A percentile compares a stretch with the other conserved stretches of the same genome.
Conservation (phyloP, 2,113 vertebrate genomes). For the Alces alces region DNA sequence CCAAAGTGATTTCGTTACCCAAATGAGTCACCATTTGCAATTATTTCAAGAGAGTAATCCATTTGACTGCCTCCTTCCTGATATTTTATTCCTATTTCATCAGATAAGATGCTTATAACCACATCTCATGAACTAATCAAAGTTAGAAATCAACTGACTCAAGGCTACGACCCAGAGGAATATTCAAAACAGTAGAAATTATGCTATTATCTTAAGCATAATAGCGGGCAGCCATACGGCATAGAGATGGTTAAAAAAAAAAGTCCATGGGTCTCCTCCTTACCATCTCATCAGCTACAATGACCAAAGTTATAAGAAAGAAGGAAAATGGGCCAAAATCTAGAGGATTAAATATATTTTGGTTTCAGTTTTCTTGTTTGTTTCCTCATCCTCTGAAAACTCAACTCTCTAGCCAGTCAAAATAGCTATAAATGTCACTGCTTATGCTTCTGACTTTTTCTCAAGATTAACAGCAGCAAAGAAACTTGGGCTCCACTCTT, state of each 20-base stretch:
- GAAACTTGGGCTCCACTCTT: neutral
- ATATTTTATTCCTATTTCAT: neutral
- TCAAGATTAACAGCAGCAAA: neutral
- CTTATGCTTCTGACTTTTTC: neutral
- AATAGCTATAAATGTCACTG: neutral
- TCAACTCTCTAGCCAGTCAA: neutral
- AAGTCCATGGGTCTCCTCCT: neutral
- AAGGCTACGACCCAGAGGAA: slow-evolving; percentile 37
- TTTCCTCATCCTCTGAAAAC: neutral
- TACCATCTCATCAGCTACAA: neutral
- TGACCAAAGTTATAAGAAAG: neutral
- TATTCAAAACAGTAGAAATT: neutral
- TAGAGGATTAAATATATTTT: neutral
- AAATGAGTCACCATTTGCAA: slow-evolving; percentile 13
- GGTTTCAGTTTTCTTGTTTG: neutral
- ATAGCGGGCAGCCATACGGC: neutral
- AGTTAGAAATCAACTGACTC: slow-evolving; percentile 23
- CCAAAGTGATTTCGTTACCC: slow-evolving; percentile 11
- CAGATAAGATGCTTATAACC: slow-evolving; percentile 17
- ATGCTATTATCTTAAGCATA: neutral
- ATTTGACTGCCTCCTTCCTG: slow-evolving; percentile 35
- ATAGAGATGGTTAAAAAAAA: neutral
- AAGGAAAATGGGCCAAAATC: neutral
- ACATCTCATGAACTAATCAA: slow-evolving; percentile 4
- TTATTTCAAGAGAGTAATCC: slow-evolving; percentile 46